A percentile compares a stretch with the other conserved stretches of the same genome.
Conservation (phyloP, 2,113 vertebrate species). For the Peromyscus californicus region DNA sequence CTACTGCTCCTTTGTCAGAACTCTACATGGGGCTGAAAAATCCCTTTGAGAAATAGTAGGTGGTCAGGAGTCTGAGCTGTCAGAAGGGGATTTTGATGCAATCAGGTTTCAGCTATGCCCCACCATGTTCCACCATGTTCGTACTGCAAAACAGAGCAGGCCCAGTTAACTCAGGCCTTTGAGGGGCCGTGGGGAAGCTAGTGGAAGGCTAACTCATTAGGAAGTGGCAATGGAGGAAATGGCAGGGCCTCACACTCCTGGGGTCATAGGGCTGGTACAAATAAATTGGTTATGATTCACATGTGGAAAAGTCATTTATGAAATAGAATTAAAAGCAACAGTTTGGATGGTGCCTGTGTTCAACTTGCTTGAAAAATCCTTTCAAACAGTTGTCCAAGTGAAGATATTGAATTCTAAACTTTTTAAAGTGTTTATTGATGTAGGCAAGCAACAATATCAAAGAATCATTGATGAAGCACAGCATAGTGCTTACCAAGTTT, state of each 20-base stretch:
- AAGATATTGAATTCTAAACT: slow-evolving; percentile 29
- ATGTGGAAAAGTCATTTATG: neutral
- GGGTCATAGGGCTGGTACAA: neutral
- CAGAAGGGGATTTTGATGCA: slow-evolving; percentile 8
- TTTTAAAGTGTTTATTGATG: slow-evolving; percentile 6
- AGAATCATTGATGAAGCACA: neutral
- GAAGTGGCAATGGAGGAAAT: neutral
- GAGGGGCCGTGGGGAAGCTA: neutral
- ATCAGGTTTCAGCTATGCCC: neutral
- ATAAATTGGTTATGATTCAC: slow-evolving; percentile 28
- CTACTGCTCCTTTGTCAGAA: neutral
- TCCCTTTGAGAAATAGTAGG: neutral
- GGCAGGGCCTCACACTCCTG: neutral
- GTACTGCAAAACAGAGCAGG: neutral
- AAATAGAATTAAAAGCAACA: neutral
- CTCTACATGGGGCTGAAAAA: neutral
- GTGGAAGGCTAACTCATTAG: neutral
- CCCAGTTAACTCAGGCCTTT: neutral
- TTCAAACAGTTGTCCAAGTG: slow-evolving; percentile 24
- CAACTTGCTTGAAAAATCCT: slow-evolving; percentile 33
- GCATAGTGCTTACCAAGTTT: neutral
- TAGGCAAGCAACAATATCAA: slow-evolving; percentile 15
- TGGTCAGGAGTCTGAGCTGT: neutral
- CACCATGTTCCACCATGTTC: neutral
- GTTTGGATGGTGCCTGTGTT: slow-evolving; percentile 37